A percentile compares a stretch with the other conserved stretches of the same genome.
Evolutionary conservation across 2,113 vertebrate species (phyloP).

Genomic region (Asarcornis scutulata): DNA sequence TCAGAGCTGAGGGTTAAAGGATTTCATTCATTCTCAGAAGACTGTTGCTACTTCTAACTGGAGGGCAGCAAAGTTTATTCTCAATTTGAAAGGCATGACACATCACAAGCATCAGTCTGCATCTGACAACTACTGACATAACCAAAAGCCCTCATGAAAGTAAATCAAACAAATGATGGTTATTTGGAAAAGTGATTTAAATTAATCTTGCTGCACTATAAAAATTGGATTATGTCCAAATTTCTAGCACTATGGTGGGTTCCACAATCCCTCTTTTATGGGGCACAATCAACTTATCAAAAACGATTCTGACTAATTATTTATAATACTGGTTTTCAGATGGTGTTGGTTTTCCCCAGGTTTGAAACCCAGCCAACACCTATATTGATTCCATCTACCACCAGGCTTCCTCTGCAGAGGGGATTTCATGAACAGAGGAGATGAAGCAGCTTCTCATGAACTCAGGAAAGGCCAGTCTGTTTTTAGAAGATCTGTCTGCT

Average conservation of each 20-base stretch:
- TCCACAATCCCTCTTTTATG: conserved; percentile 53
- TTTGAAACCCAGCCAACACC: conserved; percentile 52
- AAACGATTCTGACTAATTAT: conserved; percentile 57
- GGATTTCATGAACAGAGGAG: not conserved
- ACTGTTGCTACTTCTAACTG: not conserved
- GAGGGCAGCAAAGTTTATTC: conserved; percentile 50
- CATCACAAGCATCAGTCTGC: conserved; percentile 39
- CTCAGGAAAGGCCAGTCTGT: conserved; percentile 19
- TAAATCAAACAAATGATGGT: conserved; percentile 55
- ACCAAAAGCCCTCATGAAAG: conserved; percentile 46
- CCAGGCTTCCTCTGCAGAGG: conserved; percentile 18
- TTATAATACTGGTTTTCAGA: conserved; percentile 57
- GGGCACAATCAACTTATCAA: conserved; percentile 53
- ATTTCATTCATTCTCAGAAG: conserved; percentile 60
- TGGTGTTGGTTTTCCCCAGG: conserved; percentile 26
- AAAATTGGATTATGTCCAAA: conserved; percentile 34
- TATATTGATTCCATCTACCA: conserved; percentile 44
- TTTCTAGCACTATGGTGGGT: not conserved
- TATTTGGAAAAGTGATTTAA: conserved; percentile 62
- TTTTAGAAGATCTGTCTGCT: conserved; percentile 36
- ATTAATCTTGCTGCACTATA: conserved; percentile 40
- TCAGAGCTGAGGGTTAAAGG: conserved; percentile 43
- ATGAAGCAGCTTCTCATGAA: not conserved
- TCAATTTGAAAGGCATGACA: conserved; percentile 15
- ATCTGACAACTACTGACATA: conserved; percentile 58